Conservation (phyloP, 2,888 invertebrate genomes). For the Thecocarcelia acutangulata region DNA sequence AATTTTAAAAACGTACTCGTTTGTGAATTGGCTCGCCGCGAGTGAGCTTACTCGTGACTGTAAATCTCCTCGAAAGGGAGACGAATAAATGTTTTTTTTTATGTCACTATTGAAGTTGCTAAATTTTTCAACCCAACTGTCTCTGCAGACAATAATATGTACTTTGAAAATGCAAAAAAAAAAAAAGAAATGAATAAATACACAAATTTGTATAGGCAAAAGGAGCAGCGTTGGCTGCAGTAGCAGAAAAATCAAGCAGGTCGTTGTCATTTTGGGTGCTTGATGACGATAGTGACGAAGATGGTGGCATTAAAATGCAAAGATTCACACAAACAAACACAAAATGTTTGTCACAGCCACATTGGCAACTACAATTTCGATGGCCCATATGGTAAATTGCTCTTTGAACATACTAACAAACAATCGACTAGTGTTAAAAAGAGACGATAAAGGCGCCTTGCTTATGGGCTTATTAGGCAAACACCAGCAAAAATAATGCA, state of each 20-base stretch:
- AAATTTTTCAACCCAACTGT: not conserved
- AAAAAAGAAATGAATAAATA: conserved; percentile 1
- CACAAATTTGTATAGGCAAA: conserved; percentile 35
- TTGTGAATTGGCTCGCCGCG: too few species aligned
- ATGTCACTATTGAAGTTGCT: conserved; percentile 1
- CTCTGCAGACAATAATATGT: conserved; percentile 20
- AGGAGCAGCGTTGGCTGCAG: conserved; percentile 32
- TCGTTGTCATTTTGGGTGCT: conserved; percentile 62
- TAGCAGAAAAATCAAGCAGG: conserved; percentile 46
- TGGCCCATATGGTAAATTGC: conserved; percentile 64
- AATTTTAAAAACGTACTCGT: too few species aligned
- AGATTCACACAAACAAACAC: conserved; percentile 40
- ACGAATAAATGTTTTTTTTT: too few species aligned
- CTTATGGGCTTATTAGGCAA: too few species aligned
- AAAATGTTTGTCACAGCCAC: conserved; percentile 55
- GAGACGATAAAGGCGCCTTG: not conserved
- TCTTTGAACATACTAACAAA: not conserved
- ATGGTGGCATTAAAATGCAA: conserved; percentile 45
- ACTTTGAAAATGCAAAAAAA: conserved; percentile 12
- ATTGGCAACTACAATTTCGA: conserved; percentile 57
- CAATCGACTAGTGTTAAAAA: not conserved
- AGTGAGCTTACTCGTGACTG: too few species aligned
- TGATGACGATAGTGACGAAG: conserved; percentile 43
- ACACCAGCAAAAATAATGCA: too few species aligned
- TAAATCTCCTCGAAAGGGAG: too few species aligned